Conservation (phyloP, 2,797 vertebrate species). For the Borostomias antarcticus region DNA sequence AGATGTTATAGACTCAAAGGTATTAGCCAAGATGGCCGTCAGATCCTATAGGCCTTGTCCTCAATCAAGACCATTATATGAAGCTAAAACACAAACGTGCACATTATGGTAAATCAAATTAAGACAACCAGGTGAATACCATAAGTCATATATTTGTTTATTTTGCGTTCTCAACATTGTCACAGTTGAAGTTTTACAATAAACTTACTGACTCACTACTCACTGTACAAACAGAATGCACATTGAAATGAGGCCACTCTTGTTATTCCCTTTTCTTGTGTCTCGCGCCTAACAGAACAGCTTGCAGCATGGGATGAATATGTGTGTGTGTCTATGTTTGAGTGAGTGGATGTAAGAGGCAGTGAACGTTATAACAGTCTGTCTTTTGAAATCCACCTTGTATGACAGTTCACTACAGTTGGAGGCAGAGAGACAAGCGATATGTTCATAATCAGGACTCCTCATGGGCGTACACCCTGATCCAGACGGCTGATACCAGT, state of each 20-base stretch:
- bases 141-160: conserved; percentile 90
- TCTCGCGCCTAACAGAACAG: conserved; percentile 78
- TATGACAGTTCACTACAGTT: conserved; percentile 71
- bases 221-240: conserved; percentile 92
- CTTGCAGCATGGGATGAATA: conserved; percentile 72
- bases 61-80: too few relatives aligned
- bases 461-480: conserved; percentile 69
- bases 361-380: conserved; percentile 79
- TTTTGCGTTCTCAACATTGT: conserved; percentile 93
- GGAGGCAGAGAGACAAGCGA: conserved; percentile 75
- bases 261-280: conserved; percentile 72
- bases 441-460: conserved; percentile 61
- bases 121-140: conserved; percentile 52
- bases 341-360: conserved; percentile 41
- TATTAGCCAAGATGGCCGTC: not conserved
- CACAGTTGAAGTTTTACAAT: conserved; percentile 97
- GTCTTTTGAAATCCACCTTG: conserved; percentile 78
- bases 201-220: conserved; percentile 86
- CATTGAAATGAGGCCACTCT: conserved; percentile 89
- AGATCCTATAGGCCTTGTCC: not conserved
- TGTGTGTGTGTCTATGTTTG: conserved; percentile 23
- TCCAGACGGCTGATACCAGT: conserved; percentile 75
- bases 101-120: conserved; percentile 3
- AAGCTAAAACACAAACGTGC: too few relatives aligned
- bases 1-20: not conserved